These are phyloP conservation scores for Sinocyclocheilus grahami DNA, from an alignment of 2,113 vertebrate species.

Conservation along the genomic window DNA sequence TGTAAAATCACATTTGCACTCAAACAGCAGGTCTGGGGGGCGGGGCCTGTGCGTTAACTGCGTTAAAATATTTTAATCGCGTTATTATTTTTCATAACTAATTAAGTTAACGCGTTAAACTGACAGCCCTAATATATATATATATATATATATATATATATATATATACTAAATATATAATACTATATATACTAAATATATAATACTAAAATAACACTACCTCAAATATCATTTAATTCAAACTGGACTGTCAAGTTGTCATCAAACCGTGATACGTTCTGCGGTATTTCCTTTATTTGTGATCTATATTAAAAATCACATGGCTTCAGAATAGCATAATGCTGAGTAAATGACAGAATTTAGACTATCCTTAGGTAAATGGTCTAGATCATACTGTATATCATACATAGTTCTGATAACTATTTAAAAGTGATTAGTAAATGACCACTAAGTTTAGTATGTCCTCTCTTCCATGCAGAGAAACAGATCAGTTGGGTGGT, in stretches of 20 bases:
- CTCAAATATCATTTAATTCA: neutral
- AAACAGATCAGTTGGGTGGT: conserved; percentile 28
- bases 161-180: too few relatives aligned
- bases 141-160: too few relatives aligned
- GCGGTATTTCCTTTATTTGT: neutral
- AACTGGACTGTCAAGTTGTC: neutral
- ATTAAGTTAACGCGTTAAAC: too few relatives aligned
- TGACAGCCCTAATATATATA: too few relatives aligned
- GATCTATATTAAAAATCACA: neutral
- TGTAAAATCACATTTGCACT: too few relatives aligned
- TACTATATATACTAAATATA: too few relatives aligned
- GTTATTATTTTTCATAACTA: too few relatives aligned
- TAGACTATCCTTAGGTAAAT: neutral
- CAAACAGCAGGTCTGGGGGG: too few relatives aligned
- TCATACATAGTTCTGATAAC: neutral
- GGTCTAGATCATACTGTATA: neutral
- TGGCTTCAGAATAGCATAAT: neutral
- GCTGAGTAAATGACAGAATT: neutral
- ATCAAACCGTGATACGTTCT: neutral
- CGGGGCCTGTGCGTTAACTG: too few relatives aligned
- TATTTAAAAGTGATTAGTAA: neutral
- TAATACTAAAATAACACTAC: too few relatives aligned
- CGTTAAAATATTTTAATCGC: too few relatives aligned
- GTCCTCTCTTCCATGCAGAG: conserved; percentile 39
- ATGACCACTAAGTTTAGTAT: neutral